A percentile compares a stretch with the other conserved stretches of the same genome.
phyloP scores from a whole-genome alignment of 2,888 invertebrate species.

The Brachynemurus nebulosus region DNA sequence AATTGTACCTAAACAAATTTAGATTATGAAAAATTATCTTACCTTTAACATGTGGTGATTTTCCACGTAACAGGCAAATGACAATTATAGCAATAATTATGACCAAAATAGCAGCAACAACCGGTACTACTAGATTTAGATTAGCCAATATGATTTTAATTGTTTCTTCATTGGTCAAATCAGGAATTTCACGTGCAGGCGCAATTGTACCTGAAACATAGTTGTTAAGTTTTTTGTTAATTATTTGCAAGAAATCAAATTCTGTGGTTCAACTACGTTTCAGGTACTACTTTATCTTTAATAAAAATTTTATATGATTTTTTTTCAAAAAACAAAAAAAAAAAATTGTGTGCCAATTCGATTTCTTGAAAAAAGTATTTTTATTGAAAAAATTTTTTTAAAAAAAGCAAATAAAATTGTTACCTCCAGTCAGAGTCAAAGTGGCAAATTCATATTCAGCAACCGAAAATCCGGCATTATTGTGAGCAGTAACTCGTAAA shows the following conservation, averaged over 20 bases:
- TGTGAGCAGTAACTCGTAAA: slow-evolving; percentile 81
- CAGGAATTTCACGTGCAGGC: slow-evolving; percentile 73
- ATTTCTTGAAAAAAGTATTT: slow-evolving; percentile 4
- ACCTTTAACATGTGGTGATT: slow-evolving; percentile 77
- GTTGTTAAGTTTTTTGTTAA: neutral
- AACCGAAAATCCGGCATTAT: slow-evolving; percentile 90
- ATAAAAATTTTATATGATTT: too few relatives aligned
- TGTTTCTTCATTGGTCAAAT: slow-evolving; percentile 65
- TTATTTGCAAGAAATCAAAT: slow-evolving; percentile 5
- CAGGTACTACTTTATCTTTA: too few relatives aligned
- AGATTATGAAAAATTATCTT: slow-evolving; percentile 30
- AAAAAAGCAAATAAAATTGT: slow-evolving; percentile 24
- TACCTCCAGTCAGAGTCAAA: slow-evolving; percentile 86
- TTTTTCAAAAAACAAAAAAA: neutral
- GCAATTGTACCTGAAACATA: slow-evolving; percentile 88
- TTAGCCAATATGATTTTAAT: slow-evolving; percentile 79
- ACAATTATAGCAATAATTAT: slow-evolving; percentile 87
- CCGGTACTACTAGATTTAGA: slow-evolving; percentile 86
- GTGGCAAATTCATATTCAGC: slow-evolving; percentile 94
- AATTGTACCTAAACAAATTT: slow-evolving; percentile 56
- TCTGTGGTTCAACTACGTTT: slow-evolving; percentile 2
- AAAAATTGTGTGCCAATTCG: slow-evolving; percentile 3
- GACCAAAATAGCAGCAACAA: slow-evolving; percentile 81
- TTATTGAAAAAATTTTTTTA: slow-evolving; percentile 4
- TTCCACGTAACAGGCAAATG: slow-evolving; percentile 80